Base-by-base conservation (phyloP, 2,888 invertebrate species). In the Agrypnus murinus region DNA sequence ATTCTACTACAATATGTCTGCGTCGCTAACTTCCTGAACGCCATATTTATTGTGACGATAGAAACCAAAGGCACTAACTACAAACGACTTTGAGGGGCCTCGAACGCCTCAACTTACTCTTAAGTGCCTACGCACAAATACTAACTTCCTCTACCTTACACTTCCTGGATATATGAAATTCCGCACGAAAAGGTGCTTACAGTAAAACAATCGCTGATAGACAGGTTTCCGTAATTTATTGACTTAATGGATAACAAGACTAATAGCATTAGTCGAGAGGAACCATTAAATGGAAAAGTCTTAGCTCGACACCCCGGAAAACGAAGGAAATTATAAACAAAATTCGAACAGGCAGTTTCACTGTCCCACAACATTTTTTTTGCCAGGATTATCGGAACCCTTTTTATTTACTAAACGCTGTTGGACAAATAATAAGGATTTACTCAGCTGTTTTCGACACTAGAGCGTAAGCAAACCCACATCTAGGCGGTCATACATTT, bases 1-100 rank as follows among this genome's bases (percentile, higher is more conserved):
- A 79, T 78, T 79, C 78, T 69, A 76, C 72, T 76, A 77, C 77
- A 78, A 77, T 77, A 79, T 77, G 79, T 78, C 77, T 77, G 74
- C 72, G 79, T 78, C 78, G 71, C 78, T 75, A 79, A 79, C 78
- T 79, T 79, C 76, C 77, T 59, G 74, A 73, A 68, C 43, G 55
- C 72, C 69, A 78, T 79, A 76, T 77, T 77, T 77, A 76, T 78
- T 77, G 71, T 62, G 69, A 69, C 77, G 71, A 77, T 75, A 74
- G 76, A 78, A 77, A 77, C 72, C 69, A 70, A 65, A 60, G 53
- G 73, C 70, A 73, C 64, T 71, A 73, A 73, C 70, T 65, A 70
- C 60, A 71, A 73, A 69, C 69, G 60, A 69, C 66, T 64, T 64
- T 65, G 65, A 72, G 69, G 72, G 65, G 50, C 59, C 31, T 65